These are phyloP conservation scores for Phyllotreta striolata DNA, from an alignment of 2,888 invertebrate genomes.

Conservation along the genomic window DNA sequence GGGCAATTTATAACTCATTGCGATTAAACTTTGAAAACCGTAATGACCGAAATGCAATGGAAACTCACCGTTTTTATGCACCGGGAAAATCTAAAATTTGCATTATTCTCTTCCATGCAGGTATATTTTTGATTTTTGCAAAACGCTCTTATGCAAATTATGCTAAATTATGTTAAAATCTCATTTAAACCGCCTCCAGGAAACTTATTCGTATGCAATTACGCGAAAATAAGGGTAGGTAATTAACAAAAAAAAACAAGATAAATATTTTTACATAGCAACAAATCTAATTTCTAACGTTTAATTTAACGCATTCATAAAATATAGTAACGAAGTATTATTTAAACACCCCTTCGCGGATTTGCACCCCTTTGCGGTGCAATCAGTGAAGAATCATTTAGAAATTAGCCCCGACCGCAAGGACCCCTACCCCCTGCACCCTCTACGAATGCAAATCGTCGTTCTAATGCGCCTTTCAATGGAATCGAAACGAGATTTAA, in stretches of 20 bases:
- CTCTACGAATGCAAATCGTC: conserved; percentile 14
- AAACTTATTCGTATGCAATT: too few relatives aligned
- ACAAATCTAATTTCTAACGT: background rate
- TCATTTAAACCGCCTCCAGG: too few relatives aligned
- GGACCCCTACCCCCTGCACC: background rate
- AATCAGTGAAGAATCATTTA: conserved; percentile 19
- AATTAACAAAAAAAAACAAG: too few relatives aligned
- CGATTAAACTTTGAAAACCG: background rate
- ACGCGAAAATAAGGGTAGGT: too few relatives aligned
- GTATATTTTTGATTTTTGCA: conserved; percentile 8
- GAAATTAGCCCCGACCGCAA: conserved; percentile 11
- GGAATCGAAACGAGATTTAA: conserved; percentile 15
- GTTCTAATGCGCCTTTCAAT: conserved; percentile 15
- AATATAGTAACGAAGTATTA: conserved; percentile 13
- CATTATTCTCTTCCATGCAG: conserved; percentile 4
- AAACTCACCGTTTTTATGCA: background rate
- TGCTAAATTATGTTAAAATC: too few relatives aligned
- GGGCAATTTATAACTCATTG: too few relatives aligned
- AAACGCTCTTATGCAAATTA: background rate
- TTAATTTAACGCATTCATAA: conserved; percentile 12
- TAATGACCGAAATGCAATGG: background rate
- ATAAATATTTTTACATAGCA: too few relatives aligned
- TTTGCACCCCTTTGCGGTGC: background rate
- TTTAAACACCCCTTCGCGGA: conserved; percentile 4
- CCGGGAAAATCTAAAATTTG: conserved; percentile 1